Conservation (phyloP, 2,888 invertebrate genomes). For the Sisyra nigra region DNA sequence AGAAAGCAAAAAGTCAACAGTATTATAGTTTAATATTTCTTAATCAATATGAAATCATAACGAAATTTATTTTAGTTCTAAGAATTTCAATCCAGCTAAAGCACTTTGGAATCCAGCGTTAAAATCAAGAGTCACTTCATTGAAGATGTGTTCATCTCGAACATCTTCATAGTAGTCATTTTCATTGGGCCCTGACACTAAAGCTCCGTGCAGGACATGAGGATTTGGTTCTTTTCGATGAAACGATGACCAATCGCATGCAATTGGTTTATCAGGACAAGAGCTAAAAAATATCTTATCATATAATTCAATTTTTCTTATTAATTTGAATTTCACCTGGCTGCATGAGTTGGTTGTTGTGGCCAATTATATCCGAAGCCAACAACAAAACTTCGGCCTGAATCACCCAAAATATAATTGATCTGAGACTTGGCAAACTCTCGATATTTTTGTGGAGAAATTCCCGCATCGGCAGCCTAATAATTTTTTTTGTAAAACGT, state of each 20-base stretch:
- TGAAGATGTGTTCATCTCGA: conserved; percentile 34
- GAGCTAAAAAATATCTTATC: conserved; percentile 23
- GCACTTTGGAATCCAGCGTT: conserved; percentile 38
- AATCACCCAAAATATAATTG: conserved; percentile 34
- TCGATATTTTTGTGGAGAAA: conserved; percentile 24
- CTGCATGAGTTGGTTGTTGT: conserved; percentile 33
- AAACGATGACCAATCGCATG: conserved; percentile 32
- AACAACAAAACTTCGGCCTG: conserved; percentile 34
- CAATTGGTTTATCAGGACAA: conserved; percentile 29
- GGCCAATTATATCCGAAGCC: conserved; percentile 37
- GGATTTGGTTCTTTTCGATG: conserved; percentile 29
- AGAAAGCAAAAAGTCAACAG: no score
- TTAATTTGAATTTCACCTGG: conserved; percentile 23
- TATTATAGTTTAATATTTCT: no score
- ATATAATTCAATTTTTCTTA: conserved; percentile 2
- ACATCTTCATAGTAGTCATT: conserved; percentile 33
- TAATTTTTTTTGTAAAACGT: conserved; percentile 9
- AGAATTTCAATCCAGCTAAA: conserved; percentile 30
- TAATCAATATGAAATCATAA: no score
- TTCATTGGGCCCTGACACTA: conserved; percentile 38
- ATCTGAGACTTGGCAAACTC: conserved; percentile 35
- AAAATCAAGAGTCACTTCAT: conserved; percentile 37
- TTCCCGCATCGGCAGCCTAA: conserved; percentile 25
- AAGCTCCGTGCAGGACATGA: conserved; percentile 34
- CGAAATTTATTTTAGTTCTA: background rate